These are phyloP conservation scores for Yponomeuta malinellus DNA, from an alignment of 2,888 invertebrate genomes.

Conservation along the genomic window DNA sequence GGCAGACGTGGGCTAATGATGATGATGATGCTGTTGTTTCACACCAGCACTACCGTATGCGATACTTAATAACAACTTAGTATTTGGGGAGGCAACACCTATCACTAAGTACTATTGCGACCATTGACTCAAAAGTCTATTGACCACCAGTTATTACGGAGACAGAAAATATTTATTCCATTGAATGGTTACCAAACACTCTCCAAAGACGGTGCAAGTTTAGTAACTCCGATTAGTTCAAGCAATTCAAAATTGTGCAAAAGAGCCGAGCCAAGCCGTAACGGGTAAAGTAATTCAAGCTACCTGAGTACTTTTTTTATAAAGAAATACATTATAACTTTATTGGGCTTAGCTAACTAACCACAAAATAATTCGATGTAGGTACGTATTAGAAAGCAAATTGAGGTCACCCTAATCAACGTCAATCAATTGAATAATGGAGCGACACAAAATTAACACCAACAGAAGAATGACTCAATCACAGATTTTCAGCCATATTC, in stretches of 20 bases:
- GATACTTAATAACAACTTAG: no score
- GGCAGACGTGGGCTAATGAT: no score
- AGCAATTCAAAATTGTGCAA: not conserved
- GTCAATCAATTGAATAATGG: not conserved
- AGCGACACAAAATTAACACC: not conserved
- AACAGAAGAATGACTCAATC: not conserved
- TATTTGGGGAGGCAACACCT: no score
- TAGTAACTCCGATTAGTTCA: not conserved
- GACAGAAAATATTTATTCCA: not conserved
- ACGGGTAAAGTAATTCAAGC: no score
- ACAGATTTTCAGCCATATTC: no score
- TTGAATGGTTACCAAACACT: not conserved
- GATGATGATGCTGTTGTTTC: no score
- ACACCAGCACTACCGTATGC: no score
- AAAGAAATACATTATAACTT: not conserved
- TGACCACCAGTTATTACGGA: no score
- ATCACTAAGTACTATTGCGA: no score
- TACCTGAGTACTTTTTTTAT: not conserved
- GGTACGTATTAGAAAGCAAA: not conserved
- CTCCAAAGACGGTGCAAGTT: not conserved
- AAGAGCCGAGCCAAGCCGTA: not conserved
- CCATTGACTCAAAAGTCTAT: no score
- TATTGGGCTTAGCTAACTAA: not conserved
- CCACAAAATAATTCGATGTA: not conserved
- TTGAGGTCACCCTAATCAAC: not conserved